Evolutionary conservation across 2,113 vertebrate genomes (phyloP), one percentile per base, ranked within the genome.

Genomic region (Geothlypis trichas): DNA sequence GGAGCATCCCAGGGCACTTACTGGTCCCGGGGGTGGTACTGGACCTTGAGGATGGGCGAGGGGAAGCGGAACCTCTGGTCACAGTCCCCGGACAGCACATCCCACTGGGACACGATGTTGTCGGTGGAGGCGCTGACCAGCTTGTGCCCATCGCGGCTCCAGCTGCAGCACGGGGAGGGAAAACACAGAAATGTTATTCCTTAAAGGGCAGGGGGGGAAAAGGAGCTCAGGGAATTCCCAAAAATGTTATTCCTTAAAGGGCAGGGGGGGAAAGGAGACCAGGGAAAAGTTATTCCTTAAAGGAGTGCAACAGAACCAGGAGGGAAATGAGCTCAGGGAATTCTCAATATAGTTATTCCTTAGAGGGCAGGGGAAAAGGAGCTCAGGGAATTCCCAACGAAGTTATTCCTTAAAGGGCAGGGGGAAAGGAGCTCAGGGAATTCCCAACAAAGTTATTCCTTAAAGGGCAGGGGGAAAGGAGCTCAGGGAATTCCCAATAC

Each of bases 91-190:
- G 98, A 99, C 54, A 99, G 98, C 67, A 99, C 99, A 16, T 99
- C 99, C 99, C 99, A 99, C 95, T 99, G 98, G 0, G 99, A 99
- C 52, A 99, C 99, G 5, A 99, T 99, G 98, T 99, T 99, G 85
- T 99, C 99, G 0, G 99, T 99, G 35, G 99, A 99, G 15, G 99
- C 99, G 7, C 99, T 99, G 72, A 99, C 99, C 77, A 99, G 98
- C 54, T 99, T 99, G 97, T 99, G 99, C 11, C 99, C 99, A 19
- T 99, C 99, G 97, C 99, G 98, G 97, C 99, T 99, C 99, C 99
- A 99, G 95, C 99, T 99, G 90, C 9, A 82, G 46, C 72, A 55
- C 77, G 5, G 44, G 86, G 7, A 55, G 11, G 27, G 51, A 37
- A 59, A 17, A 5, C 23, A 23, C 15, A 26, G 7, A 2, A 8